These are phyloP conservation scores for Serripes groenlandicus DNA, from an alignment of 2,888 invertebrate species.

Conservation along the genomic window DNA sequence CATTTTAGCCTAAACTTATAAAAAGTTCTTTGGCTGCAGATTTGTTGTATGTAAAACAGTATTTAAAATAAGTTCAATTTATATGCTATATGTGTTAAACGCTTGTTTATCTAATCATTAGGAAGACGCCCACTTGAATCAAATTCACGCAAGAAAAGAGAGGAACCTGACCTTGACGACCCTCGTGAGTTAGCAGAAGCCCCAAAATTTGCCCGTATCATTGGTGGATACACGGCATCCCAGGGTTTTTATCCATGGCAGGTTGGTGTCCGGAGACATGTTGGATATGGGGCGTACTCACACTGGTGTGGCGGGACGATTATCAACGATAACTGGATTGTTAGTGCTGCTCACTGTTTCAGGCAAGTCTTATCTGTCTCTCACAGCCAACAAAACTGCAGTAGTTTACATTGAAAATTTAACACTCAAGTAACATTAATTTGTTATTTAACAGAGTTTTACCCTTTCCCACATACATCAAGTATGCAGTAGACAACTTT, in stretches of 20 bases:
- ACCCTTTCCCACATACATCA: too few species aligned
- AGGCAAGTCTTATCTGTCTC: slow-evolving; percentile 39
- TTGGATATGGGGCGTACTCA: slow-evolving; percentile 22
- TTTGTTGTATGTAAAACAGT: too few species aligned
- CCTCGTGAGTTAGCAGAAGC: slow-evolving; percentile 49
- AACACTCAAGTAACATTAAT: too few species aligned
- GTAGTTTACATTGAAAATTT: too few species aligned
- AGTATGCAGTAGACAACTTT: too few species aligned
- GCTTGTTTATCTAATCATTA: too few species aligned
- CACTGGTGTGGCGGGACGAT: slow-evolving; percentile 84
- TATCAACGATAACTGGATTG: slow-evolving; percentile 81
- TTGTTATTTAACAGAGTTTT: too few species aligned
- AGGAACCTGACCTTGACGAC: slow-evolving; percentile 44
- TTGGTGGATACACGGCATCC: slow-evolving; percentile 77
- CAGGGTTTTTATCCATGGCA: slow-evolving; percentile 84
- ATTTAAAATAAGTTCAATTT: too few species aligned
- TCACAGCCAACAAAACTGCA: too few species aligned
- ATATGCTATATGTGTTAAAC: too few species aligned
- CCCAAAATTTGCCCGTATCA: slow-evolving; percentile 70
- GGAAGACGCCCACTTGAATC: slow-evolving; percentile 66
- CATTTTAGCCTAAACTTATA: too few species aligned
- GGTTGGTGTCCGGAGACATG: slow-evolving; percentile 72
- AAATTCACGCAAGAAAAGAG: slow-evolving; percentile 58
- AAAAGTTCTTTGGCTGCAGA: too few species aligned
- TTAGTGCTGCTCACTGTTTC: slow-evolving; percentile 85